These are phyloP conservation scores for Cotesia chilonis DNA, from an alignment of 1,140 invertebrate genomes.

Conservation along the genomic window DNA sequence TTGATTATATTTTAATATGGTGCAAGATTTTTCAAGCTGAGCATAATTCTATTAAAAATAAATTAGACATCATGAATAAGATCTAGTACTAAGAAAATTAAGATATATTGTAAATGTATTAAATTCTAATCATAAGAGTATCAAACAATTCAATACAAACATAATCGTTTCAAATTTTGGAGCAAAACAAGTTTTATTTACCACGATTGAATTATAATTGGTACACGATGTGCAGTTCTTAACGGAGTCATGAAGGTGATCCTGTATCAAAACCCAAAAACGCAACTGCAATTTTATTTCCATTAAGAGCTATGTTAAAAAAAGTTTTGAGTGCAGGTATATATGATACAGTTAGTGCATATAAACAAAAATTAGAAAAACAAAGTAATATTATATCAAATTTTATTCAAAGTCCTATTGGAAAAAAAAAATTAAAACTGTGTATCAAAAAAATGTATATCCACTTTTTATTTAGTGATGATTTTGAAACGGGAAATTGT, in stretches of 20 bases:
- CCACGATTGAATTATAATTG: no score
- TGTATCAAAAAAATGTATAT: slow-evolving; percentile 30
- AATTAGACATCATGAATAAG: no score
- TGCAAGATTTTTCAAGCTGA: no score
- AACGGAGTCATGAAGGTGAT: slow-evolving; percentile 5
- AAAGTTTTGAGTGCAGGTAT: slow-evolving; percentile 29
- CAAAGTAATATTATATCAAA: slow-evolving; percentile 30
- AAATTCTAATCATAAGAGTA: no score
- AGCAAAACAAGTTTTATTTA: no score
- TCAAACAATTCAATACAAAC: no score
- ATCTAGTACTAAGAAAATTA: no score
- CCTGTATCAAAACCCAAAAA: slow-evolving; percentile 6
- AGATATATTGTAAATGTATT: no score
- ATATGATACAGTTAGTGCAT: slow-evolving; percentile 13
- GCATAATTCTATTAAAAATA: no score
- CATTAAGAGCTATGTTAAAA: slow-evolving; percentile 25
- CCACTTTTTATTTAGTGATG: slow-evolving; percentile 43
- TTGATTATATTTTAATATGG: no score
- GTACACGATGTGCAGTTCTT: background rate
- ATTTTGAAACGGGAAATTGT: slow-evolving; percentile 44
- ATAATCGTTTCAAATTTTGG: no score
- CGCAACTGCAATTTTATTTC: slow-evolving; percentile 28
- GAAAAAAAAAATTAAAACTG: slow-evolving; percentile 25
- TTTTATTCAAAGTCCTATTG: slow-evolving; percentile 39
- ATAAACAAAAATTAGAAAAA: slow-evolving; percentile 31